Evolutionary conservation across 2,888 invertebrate genomes (phyloP), one percentile per base, ranked within the genome.

Genomic region (Xestia xanthographa): DNA sequence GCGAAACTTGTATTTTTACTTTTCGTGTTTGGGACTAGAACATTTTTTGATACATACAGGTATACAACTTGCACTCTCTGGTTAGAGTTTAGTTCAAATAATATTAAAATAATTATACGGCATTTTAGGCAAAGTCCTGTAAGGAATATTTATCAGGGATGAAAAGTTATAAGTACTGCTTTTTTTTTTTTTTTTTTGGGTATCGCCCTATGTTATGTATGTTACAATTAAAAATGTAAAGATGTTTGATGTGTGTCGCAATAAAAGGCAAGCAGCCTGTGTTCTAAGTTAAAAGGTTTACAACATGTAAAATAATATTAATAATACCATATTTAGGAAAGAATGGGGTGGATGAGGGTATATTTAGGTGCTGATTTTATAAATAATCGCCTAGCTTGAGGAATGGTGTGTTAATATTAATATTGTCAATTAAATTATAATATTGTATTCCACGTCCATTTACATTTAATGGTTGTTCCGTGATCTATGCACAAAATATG

Each of bases 311-410:
- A n/a, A n/a, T n/a, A n/a, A n/a, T n/a, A n/a, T n/a, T n/a, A 56
- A 63, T 26, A 76, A 53, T 53, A 72, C 20, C 22, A 43, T 66
- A 73, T 41, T 38, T 72, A 75, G 77, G 72, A 72, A 69, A 78
- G 71, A 77, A 87, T 79, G 85, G 86, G 58, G 80, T 88, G 87
- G 86, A 90, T 87, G 83, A 91, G 90, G 91, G 90, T 91, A 89
- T 80, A 82, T 81, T 85, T 86, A 89, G 88, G 90, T 91, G 91
- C 88, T 88, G 86, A 85, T 73, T 83, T 88, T 87, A 41, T 83
- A 82, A 38, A 72, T 72, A 75, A 77, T 79, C 34, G 66, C 80
- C 84, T 78, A 77, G 86, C 88, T 85, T 87, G 79, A 77, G 84
- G 83, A 82, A 87, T 83, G 77, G 77, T 82, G 70, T 86, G 79